These are phyloP conservation scores for Ladona fulva DNA, from an alignment of 1,140 invertebrate genomes.

Conservation along the genomic window DNA sequence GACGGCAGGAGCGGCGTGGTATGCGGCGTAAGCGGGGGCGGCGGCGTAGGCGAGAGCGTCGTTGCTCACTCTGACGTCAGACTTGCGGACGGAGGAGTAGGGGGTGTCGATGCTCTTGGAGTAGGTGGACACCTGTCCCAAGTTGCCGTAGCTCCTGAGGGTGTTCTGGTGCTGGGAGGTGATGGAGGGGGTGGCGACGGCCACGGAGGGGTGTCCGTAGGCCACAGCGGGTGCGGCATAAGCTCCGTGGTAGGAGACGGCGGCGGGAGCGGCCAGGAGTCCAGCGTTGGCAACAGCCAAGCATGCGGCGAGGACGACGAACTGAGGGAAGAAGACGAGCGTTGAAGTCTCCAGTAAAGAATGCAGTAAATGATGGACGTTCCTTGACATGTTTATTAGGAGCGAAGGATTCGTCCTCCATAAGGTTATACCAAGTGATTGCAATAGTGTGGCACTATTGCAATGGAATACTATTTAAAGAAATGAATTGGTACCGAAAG, in stretches of 20 bases:
- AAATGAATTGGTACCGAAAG: no score
- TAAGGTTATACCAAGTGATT: no score
- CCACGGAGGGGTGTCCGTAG: conserved; percentile 20
- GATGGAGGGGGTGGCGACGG: conserved; percentile 40
- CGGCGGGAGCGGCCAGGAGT: conserved; percentile 25
- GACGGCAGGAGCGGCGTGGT: conserved; percentile 13
- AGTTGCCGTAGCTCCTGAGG: conserved; percentile 48
- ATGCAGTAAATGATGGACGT: no score
- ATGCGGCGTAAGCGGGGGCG: conserved; percentile 25
- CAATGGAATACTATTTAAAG: no score
- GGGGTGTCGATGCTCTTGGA: conserved; percentile 55
- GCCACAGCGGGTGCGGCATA: conserved; percentile 28
- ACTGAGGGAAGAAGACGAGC: conserved; percentile 31
- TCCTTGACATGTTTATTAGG: no score
- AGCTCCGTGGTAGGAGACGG: conserved; percentile 28
- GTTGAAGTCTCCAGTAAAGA: neutral
- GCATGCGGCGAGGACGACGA: conserved; percentile 37
- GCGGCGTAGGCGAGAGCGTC: conserved; percentile 38
- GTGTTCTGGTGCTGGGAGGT: conserved; percentile 52
- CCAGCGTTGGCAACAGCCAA: conserved; percentile 38
- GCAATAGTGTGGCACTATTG: no score
- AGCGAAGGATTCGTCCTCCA: no score
- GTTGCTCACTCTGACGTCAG: conserved; percentile 53
- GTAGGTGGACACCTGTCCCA: conserved; percentile 52
- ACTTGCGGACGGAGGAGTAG: conserved; percentile 54